Percentiles rank a stretch among this genome's conserved stretches.
Evolutionary conservation across 1,140 invertebrate species (phyloP).

Genomic region (Bombus polaris): DNA sequence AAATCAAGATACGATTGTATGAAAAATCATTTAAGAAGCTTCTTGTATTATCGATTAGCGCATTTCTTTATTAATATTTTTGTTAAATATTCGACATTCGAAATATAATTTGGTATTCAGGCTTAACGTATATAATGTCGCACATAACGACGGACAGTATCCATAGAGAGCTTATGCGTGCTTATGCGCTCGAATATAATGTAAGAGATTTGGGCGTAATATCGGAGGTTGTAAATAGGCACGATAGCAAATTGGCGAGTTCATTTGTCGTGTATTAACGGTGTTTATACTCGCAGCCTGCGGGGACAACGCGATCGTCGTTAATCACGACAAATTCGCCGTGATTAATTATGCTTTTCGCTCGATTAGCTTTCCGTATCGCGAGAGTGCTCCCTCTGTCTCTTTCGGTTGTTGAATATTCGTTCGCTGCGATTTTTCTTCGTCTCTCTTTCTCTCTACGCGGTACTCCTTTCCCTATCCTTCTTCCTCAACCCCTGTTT

Average conservation of each 20-base stretch:
- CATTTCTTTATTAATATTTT: no score
- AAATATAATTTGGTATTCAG: no score
- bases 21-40: no score
- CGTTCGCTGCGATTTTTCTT: background rate
- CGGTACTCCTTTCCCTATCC: background rate
- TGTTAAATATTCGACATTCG: no score
- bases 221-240: background rate
- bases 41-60: no score
- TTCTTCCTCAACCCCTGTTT: slow-evolving; percentile 2
- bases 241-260: background rate
- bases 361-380: slow-evolving; percentile 72
- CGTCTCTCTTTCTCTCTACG: background rate
- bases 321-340: slow-evolving; percentile 77
- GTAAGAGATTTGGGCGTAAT: background rate
- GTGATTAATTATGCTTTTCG: slow-evolving; percentile 78
- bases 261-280: slow-evolving; percentile 69
- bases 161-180: no score
- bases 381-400: slow-evolving; percentile 34
- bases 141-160: no score
- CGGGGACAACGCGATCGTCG: slow-evolving; percentile 61
- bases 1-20: no score
- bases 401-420: slow-evolving; percentile 8
- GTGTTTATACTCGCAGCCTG: slow-evolving; percentile 65
- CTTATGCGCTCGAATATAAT: background rate
- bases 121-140: no score